phyloP scores from a whole-genome alignment of 2,797 vertebrate species.

The Potorous gilbertii region DNA sequence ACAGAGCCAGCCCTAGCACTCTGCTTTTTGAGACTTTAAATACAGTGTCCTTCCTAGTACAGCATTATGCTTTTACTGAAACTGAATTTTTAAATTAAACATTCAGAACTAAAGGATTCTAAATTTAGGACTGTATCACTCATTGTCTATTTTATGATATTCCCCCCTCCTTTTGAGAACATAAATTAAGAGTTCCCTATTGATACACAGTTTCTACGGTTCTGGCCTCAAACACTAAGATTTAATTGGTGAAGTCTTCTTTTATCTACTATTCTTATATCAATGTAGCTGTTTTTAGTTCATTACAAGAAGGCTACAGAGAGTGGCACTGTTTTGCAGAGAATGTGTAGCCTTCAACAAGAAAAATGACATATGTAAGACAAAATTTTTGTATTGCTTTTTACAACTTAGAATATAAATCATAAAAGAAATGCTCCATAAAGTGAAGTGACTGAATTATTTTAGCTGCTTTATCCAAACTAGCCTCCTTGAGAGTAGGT shows the following conservation, averaged over 20 bases:
- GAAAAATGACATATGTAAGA: slow-evolving; percentile 55
- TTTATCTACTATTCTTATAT: slow-evolving; percentile 78
- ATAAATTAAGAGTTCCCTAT: neutral
- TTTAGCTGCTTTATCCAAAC: neutral
- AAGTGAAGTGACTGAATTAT: neutral
- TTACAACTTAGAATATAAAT: slow-evolving; percentile 29
- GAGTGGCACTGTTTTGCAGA: slow-evolving; percentile 71
- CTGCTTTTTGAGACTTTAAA: neutral
- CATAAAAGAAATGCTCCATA: slow-evolving; percentile 24
- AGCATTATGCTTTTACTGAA: neutral
- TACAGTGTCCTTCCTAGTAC: neutral
- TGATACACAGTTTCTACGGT: neutral
- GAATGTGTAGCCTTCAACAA: slow-evolving; percentile 64
- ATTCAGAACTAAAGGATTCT: neutral
- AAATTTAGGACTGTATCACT: neutral
- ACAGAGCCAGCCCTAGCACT: neutral
- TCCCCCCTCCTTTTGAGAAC: neutral
- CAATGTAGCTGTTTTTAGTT: slow-evolving; percentile 74
- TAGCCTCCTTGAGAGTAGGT: neutral
- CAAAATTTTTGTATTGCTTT: slow-evolving; percentile 50
- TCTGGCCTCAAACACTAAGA: neutral
- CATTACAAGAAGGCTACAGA: slow-evolving; percentile 69
- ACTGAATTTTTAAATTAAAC: neutral
- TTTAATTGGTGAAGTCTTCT: neutral
- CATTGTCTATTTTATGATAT: neutral